Evolutionary conservation across 2,797 vertebrate species (phyloP), one percentile per base, ranked within the genome.

Genomic region (Loris lydekkerianus): DNA sequence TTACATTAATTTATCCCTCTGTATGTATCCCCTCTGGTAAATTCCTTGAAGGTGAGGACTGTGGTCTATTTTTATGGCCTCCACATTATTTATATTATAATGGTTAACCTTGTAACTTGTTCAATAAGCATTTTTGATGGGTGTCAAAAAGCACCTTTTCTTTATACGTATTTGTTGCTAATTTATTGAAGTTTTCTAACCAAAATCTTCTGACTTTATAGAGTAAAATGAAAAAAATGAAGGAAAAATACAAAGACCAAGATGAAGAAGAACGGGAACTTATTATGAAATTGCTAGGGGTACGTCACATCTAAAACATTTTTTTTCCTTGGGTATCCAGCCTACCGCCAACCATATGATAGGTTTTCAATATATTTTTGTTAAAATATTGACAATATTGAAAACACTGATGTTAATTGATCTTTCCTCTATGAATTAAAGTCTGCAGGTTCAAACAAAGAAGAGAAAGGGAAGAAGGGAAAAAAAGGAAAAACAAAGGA

Each of bases 181-280:
- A n/a, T 70, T 86, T 73, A 89, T 37, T 95, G 7, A 86, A 23
- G 89, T 84, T 94, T 53, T 96, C 31, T 70, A 85, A 83, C 23
- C 15, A 84, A 84, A 91, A 34, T 93, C 78, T 69, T 67, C 82
- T 96, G 82, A 76, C 63, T 96, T 94, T 91, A 17, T 98, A 99
- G 99, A 99, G 99, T 98, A 99, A 99, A 96, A 98, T 99, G 97
- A 99, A 99, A 98, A 99, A 99, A 97, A 99, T 99, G 97, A 99
- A 99, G 95, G 99, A 99, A 98, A 99, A 99, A 98, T 99, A 99
- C 98, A 99, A 99, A 97, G 99, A 99, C 98, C 99, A 99, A 98
- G 99, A 99, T n/a, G 99, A 99, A 70, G 99, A 99, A 98, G 99
- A 99, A 96, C 98, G 99, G 27, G 99, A 99, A 98, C 99, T 99